phyloP scores from a whole-genome alignment of 2,113 vertebrate genomes.

The Thunnus thynnus region DNA sequence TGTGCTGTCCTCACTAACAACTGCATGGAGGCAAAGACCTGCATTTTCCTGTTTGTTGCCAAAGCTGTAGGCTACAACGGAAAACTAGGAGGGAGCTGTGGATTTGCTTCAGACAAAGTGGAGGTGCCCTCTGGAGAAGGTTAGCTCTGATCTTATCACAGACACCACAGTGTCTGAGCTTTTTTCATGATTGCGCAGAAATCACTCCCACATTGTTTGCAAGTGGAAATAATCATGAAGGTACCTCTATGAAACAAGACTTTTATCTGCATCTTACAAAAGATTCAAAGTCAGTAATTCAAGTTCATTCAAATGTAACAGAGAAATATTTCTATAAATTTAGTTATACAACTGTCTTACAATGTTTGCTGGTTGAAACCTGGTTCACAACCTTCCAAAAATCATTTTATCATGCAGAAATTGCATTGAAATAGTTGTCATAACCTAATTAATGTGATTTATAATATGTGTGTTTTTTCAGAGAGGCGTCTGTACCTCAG shows the following conservation, averaged over 20 bases:
- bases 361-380: background rate
- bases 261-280: background rate
- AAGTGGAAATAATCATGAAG: background rate
- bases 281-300: background rate
- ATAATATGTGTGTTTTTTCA: constrained; percentile 63
- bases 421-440: background rate
- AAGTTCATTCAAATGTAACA: background rate
- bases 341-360: too few species aligned
- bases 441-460: background rate
- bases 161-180: background rate
- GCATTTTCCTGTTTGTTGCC: constrained; percentile 84
- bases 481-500: constrained; percentile 82
- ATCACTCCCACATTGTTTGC: background rate
- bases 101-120: constrained; percentile 76
- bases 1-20: constrained; percentile 85
- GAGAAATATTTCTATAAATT: background rate
- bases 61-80: constrained; percentile 85
- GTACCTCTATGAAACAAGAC: background rate
- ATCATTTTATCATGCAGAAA: background rate
- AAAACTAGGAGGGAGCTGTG: constrained; percentile 81
- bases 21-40: constrained; percentile 58
- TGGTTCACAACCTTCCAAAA: background rate
- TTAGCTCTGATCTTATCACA: constrained; percentile 47
- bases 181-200: background rate
- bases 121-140: constrained; percentile 76